These are phyloP conservation scores for Anoplius nigerrimus DNA, from an alignment of 2,888 invertebrate species.

Conservation along the genomic window DNA sequence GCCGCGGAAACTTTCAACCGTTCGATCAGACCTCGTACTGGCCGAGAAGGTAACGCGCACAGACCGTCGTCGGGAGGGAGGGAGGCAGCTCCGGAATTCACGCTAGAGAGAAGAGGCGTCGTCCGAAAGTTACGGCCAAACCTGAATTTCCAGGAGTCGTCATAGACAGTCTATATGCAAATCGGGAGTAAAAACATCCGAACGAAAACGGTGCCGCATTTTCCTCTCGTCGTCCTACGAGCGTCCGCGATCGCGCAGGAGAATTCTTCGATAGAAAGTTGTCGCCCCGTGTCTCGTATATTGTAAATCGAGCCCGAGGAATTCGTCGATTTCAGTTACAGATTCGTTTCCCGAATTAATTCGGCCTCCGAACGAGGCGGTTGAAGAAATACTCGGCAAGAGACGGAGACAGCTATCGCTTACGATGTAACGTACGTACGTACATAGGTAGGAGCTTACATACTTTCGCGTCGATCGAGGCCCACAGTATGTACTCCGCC, in stretches of 20 bases:
- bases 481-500: neutral
- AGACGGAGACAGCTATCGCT: neutral
- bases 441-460: too few species aligned
- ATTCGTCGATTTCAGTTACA: neutral
- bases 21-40: too few species aligned
- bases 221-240: neutral
- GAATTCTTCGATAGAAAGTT: neutral
- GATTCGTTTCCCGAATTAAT: neutral
- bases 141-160: too few species aligned
- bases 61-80: too few species aligned
- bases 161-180: neutral
- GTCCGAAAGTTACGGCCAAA: too few species aligned
- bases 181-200: neutral
- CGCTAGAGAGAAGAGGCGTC: too few species aligned
- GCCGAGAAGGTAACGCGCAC: too few species aligned
- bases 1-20: neutral
- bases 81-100: too few species aligned
- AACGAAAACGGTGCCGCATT: neutral
- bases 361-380: neutral
- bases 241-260: neutral
- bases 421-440: neutral
- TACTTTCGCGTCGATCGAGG: neutral
- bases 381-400: neutral
- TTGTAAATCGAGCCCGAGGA: too few species aligned
- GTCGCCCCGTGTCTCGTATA: too few species aligned